Conservation (phyloP, 2,888 invertebrate genomes). For the Acanthosepion esculentum region DNA sequence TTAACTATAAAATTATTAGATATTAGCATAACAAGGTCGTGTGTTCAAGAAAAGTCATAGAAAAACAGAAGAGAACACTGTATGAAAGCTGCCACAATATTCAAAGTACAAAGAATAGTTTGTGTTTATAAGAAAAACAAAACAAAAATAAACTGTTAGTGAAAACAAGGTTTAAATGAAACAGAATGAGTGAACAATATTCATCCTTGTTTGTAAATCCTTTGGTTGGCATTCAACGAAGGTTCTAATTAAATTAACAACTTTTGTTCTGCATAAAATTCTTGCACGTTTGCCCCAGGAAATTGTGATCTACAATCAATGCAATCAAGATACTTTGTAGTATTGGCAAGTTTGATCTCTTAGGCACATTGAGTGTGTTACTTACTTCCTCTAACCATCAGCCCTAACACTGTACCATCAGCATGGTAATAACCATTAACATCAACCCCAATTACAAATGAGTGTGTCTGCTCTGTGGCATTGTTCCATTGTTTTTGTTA, state of each 20-base stretch:
- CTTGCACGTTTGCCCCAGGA: not conserved
- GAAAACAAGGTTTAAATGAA: not conserved
- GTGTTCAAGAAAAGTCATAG: too few species aligned
- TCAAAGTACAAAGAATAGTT: not conserved
- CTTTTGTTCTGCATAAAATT: not conserved
- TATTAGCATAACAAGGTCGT: too few species aligned
- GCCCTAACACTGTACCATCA: not conserved
- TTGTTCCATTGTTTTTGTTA: not conserved
- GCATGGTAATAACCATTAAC: not conserved
- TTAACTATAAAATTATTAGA: too few species aligned
- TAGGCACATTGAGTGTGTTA: not conserved
- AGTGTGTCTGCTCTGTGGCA: not conserved
- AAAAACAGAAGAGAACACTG: too few species aligned
- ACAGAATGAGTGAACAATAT: not conserved
- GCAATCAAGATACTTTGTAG: conserved; percentile 17
- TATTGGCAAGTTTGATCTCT: not conserved
- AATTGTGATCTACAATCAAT: not conserved
- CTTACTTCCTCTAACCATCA: not conserved
- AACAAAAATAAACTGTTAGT: not conserved
- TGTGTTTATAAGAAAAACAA: not conserved
- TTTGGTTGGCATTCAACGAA: not conserved
- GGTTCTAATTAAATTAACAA: not conserved
- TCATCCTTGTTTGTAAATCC: not conserved
- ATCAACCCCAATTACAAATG: not conserved
- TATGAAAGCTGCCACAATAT: not conserved